phyloP scores from a whole-genome alignment of 92 coral and sea anemone species.

The Parazoanthus atlanticus region DNA sequence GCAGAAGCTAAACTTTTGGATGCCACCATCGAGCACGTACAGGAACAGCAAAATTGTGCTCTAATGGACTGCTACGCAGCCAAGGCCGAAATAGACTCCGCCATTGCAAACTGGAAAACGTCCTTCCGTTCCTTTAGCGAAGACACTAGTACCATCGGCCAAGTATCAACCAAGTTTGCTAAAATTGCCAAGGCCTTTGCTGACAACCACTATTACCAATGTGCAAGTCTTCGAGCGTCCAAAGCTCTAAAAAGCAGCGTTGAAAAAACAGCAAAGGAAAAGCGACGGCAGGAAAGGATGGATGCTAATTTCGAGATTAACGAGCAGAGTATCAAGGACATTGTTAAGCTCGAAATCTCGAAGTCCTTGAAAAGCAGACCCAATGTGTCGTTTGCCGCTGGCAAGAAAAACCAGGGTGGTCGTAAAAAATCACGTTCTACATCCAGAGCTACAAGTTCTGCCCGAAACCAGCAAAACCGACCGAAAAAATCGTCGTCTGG shows the following conservation, averaged over 20 bases:
- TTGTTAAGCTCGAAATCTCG: background rate
- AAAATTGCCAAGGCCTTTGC: background rate
- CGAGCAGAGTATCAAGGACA: background rate
- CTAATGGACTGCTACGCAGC: too few species aligned
- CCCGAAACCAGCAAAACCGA: too few species aligned
- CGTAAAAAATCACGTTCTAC: too few species aligned
- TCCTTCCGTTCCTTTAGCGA: background rate
- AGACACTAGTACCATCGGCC: background rate
- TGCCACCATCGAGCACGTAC: too few species aligned
- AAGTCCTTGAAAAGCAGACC: background rate
- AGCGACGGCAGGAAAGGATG: conserved; percentile 6
- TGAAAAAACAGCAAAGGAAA: background rate
- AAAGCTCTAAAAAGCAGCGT: background rate
- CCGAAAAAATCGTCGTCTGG: too few species aligned
- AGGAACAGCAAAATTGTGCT: too few species aligned
- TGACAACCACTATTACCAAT: background rate
- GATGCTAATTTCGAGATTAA: background rate
- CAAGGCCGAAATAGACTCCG: too few species aligned
- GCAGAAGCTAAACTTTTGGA: too few species aligned
- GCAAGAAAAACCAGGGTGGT: too few species aligned
- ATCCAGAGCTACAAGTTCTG: too few species aligned
- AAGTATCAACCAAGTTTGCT: background rate
- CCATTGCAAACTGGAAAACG: too few species aligned
- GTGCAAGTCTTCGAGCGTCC: conserved; percentile 16
- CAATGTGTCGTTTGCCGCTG: too few species aligned